phyloP scores from a whole-genome alignment of 2,888 invertebrate species.

The Drosophila acutilabella region DNA sequence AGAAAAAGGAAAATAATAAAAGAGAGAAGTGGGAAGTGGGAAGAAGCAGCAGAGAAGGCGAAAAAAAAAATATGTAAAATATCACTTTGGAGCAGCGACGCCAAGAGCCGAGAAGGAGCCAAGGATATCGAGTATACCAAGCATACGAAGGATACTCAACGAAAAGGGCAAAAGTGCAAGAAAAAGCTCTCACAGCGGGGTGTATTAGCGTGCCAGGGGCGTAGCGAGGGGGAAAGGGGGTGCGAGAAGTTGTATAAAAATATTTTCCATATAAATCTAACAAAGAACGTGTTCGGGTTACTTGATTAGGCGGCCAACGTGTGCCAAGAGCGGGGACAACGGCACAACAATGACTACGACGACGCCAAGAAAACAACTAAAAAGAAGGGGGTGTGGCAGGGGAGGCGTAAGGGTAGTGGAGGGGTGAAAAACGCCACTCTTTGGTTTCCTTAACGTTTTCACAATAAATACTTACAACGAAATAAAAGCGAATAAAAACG shows the following conservation, averaged over 20 bases:
- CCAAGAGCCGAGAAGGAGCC: constrained; percentile 22
- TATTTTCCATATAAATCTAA: constrained; percentile 83
- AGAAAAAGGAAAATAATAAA: constrained; percentile 31
- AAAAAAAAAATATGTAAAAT: constrained; percentile 72
- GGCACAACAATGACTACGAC: constrained; percentile 3
- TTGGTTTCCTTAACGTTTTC: constrained; percentile 69
- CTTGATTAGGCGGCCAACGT: constrained; percentile 73
- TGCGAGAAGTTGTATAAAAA: constrained; percentile 72
- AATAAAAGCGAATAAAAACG: constrained; percentile 42
- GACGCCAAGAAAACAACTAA: constrained; percentile 7
- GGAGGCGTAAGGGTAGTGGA: too few relatives aligned
- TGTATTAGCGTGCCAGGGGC: neutral
- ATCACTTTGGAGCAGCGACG: constrained; percentile 71
- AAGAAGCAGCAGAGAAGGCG: constrained; percentile 2
- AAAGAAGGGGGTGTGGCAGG: neutral
- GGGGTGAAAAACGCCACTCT: constrained; percentile 36
- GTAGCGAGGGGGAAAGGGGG: constrained; percentile 2
- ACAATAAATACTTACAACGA: constrained; percentile 61
- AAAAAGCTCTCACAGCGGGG: constrained; percentile 66
- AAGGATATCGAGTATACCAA: constrained; percentile 27
- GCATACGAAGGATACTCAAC: constrained; percentile 38
- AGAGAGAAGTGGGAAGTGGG: constrained; percentile 39
- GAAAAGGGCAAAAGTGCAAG: constrained; percentile 63
- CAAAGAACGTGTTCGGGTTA: constrained; percentile 81
- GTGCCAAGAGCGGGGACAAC: constrained; percentile 50